Percentiles rank a stretch among this genome's conserved stretches.
These are phyloP conservation scores for Collichthys lucidus DNA, from an alignment of 2,113 vertebrate genomes.

Conservation along the genomic window DNA sequence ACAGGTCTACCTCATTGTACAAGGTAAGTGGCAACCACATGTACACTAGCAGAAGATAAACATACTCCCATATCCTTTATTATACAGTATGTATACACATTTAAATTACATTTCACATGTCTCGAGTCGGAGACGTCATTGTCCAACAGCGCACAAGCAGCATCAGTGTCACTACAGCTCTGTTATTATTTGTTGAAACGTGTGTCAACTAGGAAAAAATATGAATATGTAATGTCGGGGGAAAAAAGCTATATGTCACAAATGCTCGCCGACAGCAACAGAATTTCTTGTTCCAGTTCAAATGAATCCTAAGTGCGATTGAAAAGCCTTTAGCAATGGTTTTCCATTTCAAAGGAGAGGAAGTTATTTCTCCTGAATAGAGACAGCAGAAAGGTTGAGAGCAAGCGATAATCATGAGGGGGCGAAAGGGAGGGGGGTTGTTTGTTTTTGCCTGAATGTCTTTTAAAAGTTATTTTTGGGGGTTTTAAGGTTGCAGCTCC, in stretches of 20 bases:
- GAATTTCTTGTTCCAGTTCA: conserved; percentile 42
- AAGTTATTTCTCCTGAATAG: conserved; percentile 41
- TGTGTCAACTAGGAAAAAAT: conserved; percentile 7
- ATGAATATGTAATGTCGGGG: conserved; percentile 29
- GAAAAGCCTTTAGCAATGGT: conserved; percentile 50
- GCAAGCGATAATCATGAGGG: conserved; percentile 20
- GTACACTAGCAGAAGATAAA: neutral
- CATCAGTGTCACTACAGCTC: neutral
- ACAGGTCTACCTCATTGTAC: conserved; percentile 97
- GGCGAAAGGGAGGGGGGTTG: neutral
- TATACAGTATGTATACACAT: neutral
- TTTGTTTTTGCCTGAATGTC: neutral
- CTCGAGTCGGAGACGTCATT: neutral
- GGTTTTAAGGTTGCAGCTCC: neutral
- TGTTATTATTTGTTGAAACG: conserved; percentile 13
- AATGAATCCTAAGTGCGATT: conserved; percentile 56
- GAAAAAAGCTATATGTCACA: conserved; percentile 14
- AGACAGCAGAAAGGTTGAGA: conserved; percentile 33
- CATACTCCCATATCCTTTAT: neutral
- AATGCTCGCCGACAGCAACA: conserved; percentile 30
- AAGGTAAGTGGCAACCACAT: conserved; percentile 87
- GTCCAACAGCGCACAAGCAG: conserved; percentile 4
- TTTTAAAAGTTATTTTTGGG: conserved; percentile 17
- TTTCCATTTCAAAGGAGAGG: conserved; percentile 62
- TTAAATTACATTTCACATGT: conserved; percentile 8